Percentiles rank a stretch among this genome's conserved stretches.
phyloP scores from a whole-genome alignment of 2,797 vertebrate genomes.

The Microctenopoma lineatum region DNA sequence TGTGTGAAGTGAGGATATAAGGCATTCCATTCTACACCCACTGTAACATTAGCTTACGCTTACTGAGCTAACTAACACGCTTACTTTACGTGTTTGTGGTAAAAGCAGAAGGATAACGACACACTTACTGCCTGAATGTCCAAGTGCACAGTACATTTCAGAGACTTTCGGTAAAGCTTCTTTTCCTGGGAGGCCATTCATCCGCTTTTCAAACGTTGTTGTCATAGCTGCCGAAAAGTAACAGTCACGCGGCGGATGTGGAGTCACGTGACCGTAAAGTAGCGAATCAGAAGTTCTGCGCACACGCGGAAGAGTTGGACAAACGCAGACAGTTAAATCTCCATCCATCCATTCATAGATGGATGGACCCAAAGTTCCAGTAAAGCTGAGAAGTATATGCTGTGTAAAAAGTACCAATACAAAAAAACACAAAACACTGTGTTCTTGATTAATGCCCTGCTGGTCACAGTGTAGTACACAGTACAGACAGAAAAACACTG shows the following conservation, averaged over 20 bases:
- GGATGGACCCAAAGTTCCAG: no score
- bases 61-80: neutral
- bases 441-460: no score
- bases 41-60: neutral
- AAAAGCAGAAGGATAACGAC: slow-evolving; percentile 6
- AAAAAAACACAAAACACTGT: no score
- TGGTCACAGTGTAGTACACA: no score
- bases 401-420: no score
- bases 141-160: slow-evolving; percentile 80
- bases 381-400: no score
- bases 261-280: slow-evolving; percentile 79
- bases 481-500: no score
- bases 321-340: neutral
- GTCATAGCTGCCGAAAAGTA: slow-evolving; percentile 73
- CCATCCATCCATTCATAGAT: neutral
- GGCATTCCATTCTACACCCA: neutral
- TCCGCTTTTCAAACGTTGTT: slow-evolving; percentile 67
- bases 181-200: slow-evolving; percentile 58
- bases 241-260: slow-evolving; percentile 58
- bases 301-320: neutral
- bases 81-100: neutral
- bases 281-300: slow-evolving; percentile 42
- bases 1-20: no score
- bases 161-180: slow-evolving; percentile 53
- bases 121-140: slow-evolving; percentile 80